A percentile compares a stretch with the other conserved stretches of the same genome.
These are phyloP conservation scores for Denticeps clupeoides DNA, from an alignment of 2,797 vertebrate genomes.

Conservation along the genomic window DNA sequence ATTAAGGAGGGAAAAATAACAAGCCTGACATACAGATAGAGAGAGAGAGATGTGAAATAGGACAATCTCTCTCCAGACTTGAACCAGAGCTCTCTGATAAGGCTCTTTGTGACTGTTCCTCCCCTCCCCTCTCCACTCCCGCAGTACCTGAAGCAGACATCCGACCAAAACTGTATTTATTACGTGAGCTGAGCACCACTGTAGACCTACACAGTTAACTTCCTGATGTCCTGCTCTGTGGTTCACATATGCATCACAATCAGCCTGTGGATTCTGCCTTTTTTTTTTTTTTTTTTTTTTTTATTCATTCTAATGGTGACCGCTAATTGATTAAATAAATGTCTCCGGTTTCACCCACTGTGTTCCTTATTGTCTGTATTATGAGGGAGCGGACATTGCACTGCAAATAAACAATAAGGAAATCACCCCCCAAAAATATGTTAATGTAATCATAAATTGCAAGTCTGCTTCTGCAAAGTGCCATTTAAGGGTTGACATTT, in stretches of 20 bases:
- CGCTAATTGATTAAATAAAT: constrained; percentile 67
- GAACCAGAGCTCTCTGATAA: constrained; percentile 8
- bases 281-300: constrained; percentile 29
- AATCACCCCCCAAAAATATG: no score
- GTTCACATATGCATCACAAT: constrained; percentile 28
- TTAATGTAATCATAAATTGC: no score
- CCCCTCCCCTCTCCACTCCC: not conserved
- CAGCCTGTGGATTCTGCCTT: constrained; percentile 36
- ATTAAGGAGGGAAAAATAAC: no score
- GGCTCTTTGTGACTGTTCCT: constrained; percentile 1
- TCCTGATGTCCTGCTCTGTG: no score
- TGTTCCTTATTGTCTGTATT: constrained; percentile 1
- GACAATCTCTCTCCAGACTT: constrained; percentile 26
- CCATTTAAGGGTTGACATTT: no score
- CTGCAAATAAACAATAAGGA: no score
- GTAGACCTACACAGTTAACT: no score
- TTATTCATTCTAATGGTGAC: constrained; percentile 55
- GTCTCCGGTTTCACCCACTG: constrained; percentile 42
- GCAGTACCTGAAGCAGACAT: not conserved
- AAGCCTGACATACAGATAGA: constrained; percentile 10
- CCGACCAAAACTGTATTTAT: constrained; percentile 24
- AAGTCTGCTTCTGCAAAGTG: no score
- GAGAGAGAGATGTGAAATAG: not conserved
- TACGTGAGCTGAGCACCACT: constrained; percentile 16
- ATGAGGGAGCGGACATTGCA: not conserved